These are phyloP conservation scores for Sciurus niger DNA, from an alignment of 2,113 vertebrate species.

Conservation along the genomic window DNA sequence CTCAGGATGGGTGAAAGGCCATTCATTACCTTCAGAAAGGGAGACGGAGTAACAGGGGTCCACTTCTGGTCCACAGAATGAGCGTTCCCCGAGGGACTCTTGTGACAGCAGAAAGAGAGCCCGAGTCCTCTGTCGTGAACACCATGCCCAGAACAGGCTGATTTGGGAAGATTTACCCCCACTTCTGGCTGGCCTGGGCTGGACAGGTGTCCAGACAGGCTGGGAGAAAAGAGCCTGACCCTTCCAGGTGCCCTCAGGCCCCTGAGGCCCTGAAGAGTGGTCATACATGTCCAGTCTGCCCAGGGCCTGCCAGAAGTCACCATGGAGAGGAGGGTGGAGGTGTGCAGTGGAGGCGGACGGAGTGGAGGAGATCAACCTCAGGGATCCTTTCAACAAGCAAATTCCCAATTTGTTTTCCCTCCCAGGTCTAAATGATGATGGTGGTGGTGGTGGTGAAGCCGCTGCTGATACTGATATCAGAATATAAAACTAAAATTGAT, in stretches of 20 bases:
- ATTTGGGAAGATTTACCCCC: neutral
- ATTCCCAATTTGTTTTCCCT: neutral
- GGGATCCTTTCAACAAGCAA: neutral
- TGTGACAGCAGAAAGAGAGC: neutral
- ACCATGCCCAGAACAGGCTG: neutral
- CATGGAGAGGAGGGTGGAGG: neutral
- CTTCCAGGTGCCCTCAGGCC: rapidly evolving
- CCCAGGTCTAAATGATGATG: neutral
- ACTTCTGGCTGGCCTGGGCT: neutral
- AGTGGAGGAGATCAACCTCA: neutral
- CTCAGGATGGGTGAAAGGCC: neutral
- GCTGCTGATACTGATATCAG: neutral
- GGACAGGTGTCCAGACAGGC: neutral
- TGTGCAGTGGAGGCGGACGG: no score
- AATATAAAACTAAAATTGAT: neutral
- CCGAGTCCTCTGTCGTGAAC: rapidly evolving
- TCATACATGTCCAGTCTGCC: no score
- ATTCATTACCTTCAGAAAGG: neutral
- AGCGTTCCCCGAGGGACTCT: neutral
- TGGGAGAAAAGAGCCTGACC: neutral
- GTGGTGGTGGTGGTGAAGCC: neutral
- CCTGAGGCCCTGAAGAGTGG: neutral
- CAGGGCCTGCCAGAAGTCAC: neutral
- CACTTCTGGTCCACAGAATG: neutral
- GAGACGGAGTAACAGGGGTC: neutral